phyloP scores from a whole-genome alignment of 2,113 vertebrate genomes.

The Cottus gobio region DNA sequence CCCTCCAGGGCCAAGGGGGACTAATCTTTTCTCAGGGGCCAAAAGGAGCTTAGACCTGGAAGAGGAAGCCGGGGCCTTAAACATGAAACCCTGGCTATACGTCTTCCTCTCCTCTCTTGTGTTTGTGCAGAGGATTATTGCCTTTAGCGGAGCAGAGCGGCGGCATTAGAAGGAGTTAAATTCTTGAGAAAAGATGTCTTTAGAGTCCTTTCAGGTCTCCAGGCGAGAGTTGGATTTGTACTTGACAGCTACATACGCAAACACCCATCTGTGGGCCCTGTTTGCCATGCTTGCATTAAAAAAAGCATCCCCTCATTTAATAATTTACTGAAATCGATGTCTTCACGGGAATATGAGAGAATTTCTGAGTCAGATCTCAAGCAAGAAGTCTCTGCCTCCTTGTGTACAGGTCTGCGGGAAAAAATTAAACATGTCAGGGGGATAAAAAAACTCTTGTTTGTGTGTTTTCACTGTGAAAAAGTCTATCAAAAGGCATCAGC shows the following conservation, averaged over 20 bases:
- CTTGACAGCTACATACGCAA: slow-evolving; percentile 30
- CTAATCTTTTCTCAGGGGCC: slow-evolving; percentile 71
- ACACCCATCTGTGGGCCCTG: slow-evolving; percentile 6
- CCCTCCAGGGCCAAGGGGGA: slow-evolving; percentile 59
- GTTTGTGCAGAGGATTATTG: slow-evolving; percentile 71
- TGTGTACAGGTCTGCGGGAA: slow-evolving; percentile 10
- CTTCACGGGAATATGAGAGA: neutral
- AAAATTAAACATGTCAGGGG: slow-evolving; percentile 31
- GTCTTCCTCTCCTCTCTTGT: slow-evolving; percentile 60
- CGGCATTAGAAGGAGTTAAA: slow-evolving; percentile 60
- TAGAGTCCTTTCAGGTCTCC: slow-evolving; percentile 40
- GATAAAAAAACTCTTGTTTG: slow-evolving; percentile 3
- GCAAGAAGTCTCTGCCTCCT: neutral
- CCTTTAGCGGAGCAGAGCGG: slow-evolving; percentile 52
- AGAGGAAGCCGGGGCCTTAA: slow-evolving; percentile 70
- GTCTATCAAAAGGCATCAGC: slow-evolving; percentile 50
- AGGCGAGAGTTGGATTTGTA: slow-evolving; percentile 37
- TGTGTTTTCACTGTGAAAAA: slow-evolving; percentile 41
- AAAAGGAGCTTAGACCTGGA: slow-evolving; percentile 74
- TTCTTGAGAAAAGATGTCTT: slow-evolving; percentile 50
- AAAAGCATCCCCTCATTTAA: slow-evolving; percentile 27
- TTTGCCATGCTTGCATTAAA: neutral
- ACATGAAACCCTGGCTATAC: slow-evolving; percentile 58
- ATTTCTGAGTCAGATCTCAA: slow-evolving; percentile 6
- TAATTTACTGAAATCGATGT: slow-evolving; percentile 8